Percentiles rank a stretch among this genome's conserved stretches.
Conservation (phyloP, 2,888 invertebrate genomes). For the Piscicola geometra region DNA sequence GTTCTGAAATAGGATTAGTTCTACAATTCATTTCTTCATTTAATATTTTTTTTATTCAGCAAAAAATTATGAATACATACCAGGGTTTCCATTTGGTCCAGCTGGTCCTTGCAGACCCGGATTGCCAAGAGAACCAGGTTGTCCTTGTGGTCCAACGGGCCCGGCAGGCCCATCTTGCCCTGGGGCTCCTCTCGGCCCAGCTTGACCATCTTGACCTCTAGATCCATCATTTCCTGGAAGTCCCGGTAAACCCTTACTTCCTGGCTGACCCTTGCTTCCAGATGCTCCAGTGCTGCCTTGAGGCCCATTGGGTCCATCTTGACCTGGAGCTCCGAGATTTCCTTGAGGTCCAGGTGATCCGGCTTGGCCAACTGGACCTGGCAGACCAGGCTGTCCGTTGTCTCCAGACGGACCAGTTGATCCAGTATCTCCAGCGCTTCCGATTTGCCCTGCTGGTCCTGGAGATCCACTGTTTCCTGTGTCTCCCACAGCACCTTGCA, state of each 20-base stretch:
- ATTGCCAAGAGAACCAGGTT: conserved; percentile 22
- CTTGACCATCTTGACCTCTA: conserved; percentile 39
- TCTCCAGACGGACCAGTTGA: conserved; percentile 26
- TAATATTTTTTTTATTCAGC: not conserved
- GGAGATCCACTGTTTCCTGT: conserved; percentile 21
- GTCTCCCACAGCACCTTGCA: conserved; percentile 32
- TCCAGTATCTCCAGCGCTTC: conserved; percentile 34
- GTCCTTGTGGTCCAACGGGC: conserved; percentile 22
- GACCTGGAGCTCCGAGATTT: conserved; percentile 38
- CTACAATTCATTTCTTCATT: not conserved
- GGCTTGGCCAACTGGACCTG: conserved; percentile 33
- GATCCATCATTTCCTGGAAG: conserved; percentile 27
- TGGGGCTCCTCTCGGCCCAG: conserved; percentile 19
- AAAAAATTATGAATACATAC: conserved; percentile 4
- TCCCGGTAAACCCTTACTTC: conserved; percentile 23
- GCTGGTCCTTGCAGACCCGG: conserved; percentile 35
- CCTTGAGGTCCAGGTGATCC: conserved; percentile 39
- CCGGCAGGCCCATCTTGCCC: conserved; percentile 1
- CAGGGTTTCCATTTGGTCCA: conserved; percentile 35
- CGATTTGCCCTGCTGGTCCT: not conserved
- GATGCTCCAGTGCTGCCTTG: conserved; percentile 57
- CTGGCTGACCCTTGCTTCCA: conserved; percentile 28
- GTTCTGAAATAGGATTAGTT: not conserved
- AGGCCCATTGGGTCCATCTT: not conserved
- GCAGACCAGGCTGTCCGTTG: conserved; percentile 6